These are phyloP conservation scores for Pomatostomus ruficeps DNA, from an alignment of 2,113 vertebrate species.

Conservation along the genomic window DNA sequence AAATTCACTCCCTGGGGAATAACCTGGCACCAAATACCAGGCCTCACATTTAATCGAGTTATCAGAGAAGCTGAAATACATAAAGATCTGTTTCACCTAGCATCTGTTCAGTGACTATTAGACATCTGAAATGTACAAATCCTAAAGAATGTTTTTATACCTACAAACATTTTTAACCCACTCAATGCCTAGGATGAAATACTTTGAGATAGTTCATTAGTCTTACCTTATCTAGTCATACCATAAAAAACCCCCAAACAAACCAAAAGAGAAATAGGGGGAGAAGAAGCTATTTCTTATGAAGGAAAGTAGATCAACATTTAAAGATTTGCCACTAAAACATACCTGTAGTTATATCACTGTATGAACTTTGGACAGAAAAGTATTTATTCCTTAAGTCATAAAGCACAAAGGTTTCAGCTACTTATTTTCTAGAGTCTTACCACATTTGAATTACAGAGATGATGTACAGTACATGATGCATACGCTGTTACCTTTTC, in stretches of 20 bases:
- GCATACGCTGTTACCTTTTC: neutral
- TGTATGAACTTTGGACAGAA: neutral
- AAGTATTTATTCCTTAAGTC: neutral
- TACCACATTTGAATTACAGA: neutral
- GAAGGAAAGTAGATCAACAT: neutral
- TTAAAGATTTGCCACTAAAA: neutral
- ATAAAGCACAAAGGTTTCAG: too few relatives aligned
- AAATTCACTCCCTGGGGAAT: conserved; percentile 29
- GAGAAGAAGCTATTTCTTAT: neutral
- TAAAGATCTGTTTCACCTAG: neutral
- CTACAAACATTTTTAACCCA: neutral
- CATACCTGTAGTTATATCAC: neutral
- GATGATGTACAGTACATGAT: neutral
- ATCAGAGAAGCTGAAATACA: neutral
- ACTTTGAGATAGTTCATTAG: neutral
- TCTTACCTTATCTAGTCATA: neutral
- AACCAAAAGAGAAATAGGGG: neutral
- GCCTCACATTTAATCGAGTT: conserved; percentile 1
- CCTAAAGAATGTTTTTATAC: neutral
- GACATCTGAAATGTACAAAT: neutral
- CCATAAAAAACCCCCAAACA: neutral
- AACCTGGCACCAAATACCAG: conserved; percentile 31
- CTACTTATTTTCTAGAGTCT: neutral
- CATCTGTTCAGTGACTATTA: neutral
- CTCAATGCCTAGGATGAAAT: neutral